phyloP scores from a whole-genome alignment of 2,888 invertebrate species.

The Actias luna region DNA sequence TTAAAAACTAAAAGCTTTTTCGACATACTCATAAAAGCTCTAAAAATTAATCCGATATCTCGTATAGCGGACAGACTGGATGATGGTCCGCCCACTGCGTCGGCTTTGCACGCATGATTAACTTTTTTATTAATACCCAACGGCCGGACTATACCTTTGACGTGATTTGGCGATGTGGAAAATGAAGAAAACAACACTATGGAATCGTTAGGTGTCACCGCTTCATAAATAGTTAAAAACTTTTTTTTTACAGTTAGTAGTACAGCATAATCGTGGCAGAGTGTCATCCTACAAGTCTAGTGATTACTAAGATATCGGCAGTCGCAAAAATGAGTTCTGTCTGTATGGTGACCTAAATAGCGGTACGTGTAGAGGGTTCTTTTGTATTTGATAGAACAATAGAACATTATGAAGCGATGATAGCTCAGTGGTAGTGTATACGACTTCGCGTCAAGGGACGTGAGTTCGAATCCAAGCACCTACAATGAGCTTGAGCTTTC shows the following conservation, averaged over 20 bases:
- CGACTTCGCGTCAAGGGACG: no score
- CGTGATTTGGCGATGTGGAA: conserved; percentile 39
- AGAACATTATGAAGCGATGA: no score
- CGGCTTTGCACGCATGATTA: conserved; percentile 57
- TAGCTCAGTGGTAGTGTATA: no score
- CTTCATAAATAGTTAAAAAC: neutral
- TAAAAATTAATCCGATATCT: conserved; percentile 21
- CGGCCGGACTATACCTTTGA: conserved; percentile 42
- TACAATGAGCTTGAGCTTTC: no score
- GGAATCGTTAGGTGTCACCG: conserved; percentile 34
- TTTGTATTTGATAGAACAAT: no score
- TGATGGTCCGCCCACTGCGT: conserved; percentile 31
- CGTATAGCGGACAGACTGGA: conserved; percentile 24
- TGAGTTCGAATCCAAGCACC: no score
- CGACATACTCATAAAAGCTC: conserved; percentile 15
- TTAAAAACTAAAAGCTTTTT: conserved; percentile 18
- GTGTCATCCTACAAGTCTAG: no score
- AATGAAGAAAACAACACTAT: conserved; percentile 49
- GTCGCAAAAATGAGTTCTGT: no score
- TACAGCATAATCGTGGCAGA: neutral
- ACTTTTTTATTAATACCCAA: conserved; percentile 71
- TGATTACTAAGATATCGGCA: no score
- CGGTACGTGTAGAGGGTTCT: no score
- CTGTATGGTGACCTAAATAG: no score
- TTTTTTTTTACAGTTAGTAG: neutral